phyloP scores from a whole-genome alignment of 2,797 vertebrate species.

The Gobio occitaniae region DNA sequence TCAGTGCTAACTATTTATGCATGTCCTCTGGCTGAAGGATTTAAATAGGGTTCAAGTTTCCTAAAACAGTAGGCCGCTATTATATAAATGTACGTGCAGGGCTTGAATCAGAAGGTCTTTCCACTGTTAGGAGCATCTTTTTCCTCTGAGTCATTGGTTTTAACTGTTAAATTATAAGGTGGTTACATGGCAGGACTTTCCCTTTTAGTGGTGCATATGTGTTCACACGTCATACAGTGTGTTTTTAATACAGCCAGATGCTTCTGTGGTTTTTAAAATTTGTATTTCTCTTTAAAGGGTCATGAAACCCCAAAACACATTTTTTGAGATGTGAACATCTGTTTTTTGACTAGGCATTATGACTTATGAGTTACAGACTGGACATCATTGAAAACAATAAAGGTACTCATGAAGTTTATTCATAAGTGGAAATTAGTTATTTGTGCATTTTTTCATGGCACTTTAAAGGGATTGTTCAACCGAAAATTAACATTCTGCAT shows the following conservation, averaged over 20 bases:
- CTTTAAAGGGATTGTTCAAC: not conserved
- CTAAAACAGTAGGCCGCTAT: slow-evolving; percentile 39
- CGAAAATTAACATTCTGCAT: too few species aligned
- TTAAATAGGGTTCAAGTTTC: slow-evolving; percentile 45
- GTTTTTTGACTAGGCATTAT: too few species aligned
- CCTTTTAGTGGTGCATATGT: not conserved
- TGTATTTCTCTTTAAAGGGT: not conserved
- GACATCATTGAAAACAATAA: too few species aligned
- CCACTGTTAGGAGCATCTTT: slow-evolving; percentile 24
- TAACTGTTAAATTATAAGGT: not conserved
- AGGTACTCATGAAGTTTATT: too few species aligned
- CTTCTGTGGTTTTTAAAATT: not conserved
- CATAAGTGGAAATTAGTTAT: too few species aligned
- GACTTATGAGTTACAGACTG: too few species aligned
- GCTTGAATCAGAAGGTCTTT: slow-evolving; percentile 47
- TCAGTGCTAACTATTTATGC: slow-evolving; percentile 8
- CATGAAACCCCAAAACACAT: too few species aligned
- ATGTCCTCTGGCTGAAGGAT: slow-evolving; percentile 44
- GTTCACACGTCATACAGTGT: not conserved
- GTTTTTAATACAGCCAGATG: not conserved
- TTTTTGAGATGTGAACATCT: too few species aligned
- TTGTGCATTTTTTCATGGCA: too few species aligned
- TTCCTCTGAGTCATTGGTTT: not conserved
- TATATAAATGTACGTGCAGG: slow-evolving; percentile 50
- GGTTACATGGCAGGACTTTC: not conserved